Base-by-base conservation (phyloP, 2,888 invertebrate species). In the Hermaeophaga mercurialis region DNA sequence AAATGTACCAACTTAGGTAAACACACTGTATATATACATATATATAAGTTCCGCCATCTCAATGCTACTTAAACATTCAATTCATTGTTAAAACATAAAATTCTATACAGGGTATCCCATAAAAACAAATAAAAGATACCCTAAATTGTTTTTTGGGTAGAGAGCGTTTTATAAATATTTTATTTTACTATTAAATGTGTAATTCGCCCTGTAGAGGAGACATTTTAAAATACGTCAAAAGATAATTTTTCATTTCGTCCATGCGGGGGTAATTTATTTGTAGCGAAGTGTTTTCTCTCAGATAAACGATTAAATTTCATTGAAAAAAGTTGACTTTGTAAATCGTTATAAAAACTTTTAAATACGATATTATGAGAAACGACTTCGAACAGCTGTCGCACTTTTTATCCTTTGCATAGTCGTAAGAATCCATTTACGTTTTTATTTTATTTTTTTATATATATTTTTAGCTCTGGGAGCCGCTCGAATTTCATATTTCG, bases 351-450 rank as follows among this genome's bases (percentile, higher is more conserved):
- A 73, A 73, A 71, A 72, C 56, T 67, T 34, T 66, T 71, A 69
- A 70, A 74, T 71, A 67, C 71, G 74, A 75, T 73, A 75, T 68
- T 70, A 71, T 75, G 75, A 72, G 75, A 75, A 75, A 55, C 70
- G 67, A 65, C 66, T 69, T 62, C 58, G 57, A 63, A 69, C 75
- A 74, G 74, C 73, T 74, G 75, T 67, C 67, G 53, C 50, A 54
- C 58, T 64, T 56, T 65, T 63, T 66, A 45, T 56, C 56, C 63
- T 52, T 52, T 49, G 50, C 59, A 63, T 61, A 61, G 54, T 58
- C 61, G 47, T 48, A 56, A 54, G 54, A 56, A 58, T 54, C 58
- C 28, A 43, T 58, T 59, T 55, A 53, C 52, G 53, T 47, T 41
- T 26, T 47, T 52, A 33, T 52, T 62, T 34, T 61, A 56, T 61